Evolutionary conservation across 2,797 vertebrate species (phyloP).

Genomic region (Cuniculus paca): DNA sequence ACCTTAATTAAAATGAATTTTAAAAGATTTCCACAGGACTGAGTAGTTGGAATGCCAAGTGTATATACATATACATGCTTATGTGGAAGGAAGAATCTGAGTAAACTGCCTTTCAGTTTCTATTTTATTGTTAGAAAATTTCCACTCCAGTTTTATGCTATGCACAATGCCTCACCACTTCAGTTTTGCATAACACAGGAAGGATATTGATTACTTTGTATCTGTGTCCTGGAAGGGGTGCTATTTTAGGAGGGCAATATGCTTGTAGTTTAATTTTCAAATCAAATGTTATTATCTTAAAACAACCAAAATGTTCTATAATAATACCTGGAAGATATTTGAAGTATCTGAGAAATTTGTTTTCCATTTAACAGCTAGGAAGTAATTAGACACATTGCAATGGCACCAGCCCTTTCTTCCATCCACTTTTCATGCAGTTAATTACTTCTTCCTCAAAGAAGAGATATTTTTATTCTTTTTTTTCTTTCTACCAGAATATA

Average conservation of each 20-base stretch:
- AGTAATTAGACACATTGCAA: background rate
- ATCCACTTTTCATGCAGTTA: background rate
- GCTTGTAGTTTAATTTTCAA: slow-evolving; percentile 15
- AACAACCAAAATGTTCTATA: background rate
- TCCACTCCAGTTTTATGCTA: background rate
- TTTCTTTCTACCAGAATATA: slow-evolving; percentile 46
- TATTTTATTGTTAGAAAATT: background rate
- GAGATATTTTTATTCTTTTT: slow-evolving; percentile 53
- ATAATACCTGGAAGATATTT: background rate
- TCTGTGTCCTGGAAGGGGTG: background rate
- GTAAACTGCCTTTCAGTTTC: background rate
- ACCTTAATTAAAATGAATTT: slow-evolving; percentile 65
- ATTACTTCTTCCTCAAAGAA: background rate
- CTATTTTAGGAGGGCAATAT: background rate
- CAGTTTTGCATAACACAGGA: slow-evolving; percentile 4
- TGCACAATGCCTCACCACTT: background rate
- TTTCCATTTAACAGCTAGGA: background rate
- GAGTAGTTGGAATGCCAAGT: slow-evolving; percentile 30
- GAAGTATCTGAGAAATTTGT: background rate
- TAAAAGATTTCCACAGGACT: slow-evolving; percentile 51
- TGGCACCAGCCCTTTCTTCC: background rate
- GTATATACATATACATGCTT: background rate
- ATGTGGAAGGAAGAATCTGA: slow-evolving; percentile 32
- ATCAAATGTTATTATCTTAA: slow-evolving; percentile 9
- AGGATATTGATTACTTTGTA: background rate